Conservation (phyloP, 2,888 invertebrate species). For the Criorhina ranunculi region DNA sequence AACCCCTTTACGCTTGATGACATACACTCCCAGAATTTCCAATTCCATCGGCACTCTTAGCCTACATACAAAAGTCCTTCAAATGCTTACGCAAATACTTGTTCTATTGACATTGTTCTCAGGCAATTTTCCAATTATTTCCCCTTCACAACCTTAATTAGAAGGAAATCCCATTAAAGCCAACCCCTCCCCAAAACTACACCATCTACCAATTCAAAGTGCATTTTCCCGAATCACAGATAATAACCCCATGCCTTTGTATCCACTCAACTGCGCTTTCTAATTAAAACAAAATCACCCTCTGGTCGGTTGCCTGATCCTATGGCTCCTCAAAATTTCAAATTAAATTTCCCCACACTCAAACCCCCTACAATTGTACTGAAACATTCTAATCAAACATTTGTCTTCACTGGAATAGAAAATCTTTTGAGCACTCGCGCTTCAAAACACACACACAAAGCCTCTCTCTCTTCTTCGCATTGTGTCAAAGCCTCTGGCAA, state of each 20-base stretch:
- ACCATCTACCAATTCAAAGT: conserved; percentile 25
- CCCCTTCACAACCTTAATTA: conserved; percentile 1
- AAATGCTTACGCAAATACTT: not conserved
- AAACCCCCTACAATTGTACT: not conserved
- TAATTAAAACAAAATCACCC: conserved; percentile 53
- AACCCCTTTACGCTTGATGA: too few relatives aligned
- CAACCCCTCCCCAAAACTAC: not conserved
- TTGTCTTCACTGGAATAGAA: conserved; percentile 49
- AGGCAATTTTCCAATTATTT: conserved; percentile 1
- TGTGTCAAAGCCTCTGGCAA: conserved; percentile 49
- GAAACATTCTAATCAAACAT: conserved; percentile 55
- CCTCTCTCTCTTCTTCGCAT: conserved; percentile 27
- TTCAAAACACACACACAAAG: conserved; percentile 41
- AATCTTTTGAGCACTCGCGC: conserved; percentile 38
- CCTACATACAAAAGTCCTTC: not conserved
- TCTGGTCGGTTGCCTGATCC: too few relatives aligned
- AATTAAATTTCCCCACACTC: conserved; percentile 35
- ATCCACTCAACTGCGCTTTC: conserved; percentile 59
- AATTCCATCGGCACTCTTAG: not conserved
- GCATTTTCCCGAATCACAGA: conserved; percentile 42
- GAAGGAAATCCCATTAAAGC: not conserved
- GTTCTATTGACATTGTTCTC: conserved; percentile 1
- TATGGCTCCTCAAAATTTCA: conserved; percentile 22
- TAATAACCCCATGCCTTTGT: conserved; percentile 30
- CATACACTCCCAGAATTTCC: not conserved